Conservation (phyloP, 2,113 vertebrate genomes). For the Thymallus thymallus region DNA sequence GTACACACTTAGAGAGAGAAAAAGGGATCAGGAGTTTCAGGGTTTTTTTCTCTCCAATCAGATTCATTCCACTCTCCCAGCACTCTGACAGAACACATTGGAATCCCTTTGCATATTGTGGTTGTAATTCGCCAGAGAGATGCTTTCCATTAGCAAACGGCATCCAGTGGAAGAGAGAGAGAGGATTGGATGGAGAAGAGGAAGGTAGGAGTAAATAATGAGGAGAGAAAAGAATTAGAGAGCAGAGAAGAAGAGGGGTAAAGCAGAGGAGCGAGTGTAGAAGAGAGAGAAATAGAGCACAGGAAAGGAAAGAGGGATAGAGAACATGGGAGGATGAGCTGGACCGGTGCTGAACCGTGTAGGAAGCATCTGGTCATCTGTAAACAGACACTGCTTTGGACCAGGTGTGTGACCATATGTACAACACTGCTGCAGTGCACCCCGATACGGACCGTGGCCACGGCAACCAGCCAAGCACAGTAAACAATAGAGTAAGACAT, state of each 20-base stretch:
- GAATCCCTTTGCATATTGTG: slow-evolving; percentile 33
- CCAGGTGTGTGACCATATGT: slow-evolving; percentile 80
- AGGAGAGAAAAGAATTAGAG: not conserved
- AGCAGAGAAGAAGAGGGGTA: not conserved
- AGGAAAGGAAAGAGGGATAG: not conserved
- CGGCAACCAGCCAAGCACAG: slow-evolving; percentile 39
- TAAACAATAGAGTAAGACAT: slow-evolving; percentile 20
- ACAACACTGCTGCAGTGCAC: slow-evolving; percentile 19
- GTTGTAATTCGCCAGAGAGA: not conserved
- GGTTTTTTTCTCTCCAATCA: slow-evolving; percentile 47
- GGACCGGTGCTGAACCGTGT: slow-evolving; percentile 74
- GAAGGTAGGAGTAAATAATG: not conserved
- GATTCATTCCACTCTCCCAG: slow-evolving; percentile 34
- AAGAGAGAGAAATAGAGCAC: not conserved
- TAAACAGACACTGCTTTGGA: slow-evolving; percentile 78
- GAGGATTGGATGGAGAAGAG: not conserved
- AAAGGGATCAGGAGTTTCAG: slow-evolving; percentile 33
- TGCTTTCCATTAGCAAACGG: not conserved
- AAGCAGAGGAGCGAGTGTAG: not conserved
- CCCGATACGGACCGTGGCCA: slow-evolving; percentile 19
- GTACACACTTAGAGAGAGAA: slow-evolving; percentile 55
- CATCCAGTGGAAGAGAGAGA: slow-evolving; percentile 6
- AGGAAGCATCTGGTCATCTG: slow-evolving; percentile 82
- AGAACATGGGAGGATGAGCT: not conserved
- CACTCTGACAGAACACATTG: slow-evolving; percentile 19